These are phyloP conservation scores for Phenacoccus solenopsis DNA, from an alignment of 1,140 invertebrate genomes.

Conservation along the genomic window DNA sequence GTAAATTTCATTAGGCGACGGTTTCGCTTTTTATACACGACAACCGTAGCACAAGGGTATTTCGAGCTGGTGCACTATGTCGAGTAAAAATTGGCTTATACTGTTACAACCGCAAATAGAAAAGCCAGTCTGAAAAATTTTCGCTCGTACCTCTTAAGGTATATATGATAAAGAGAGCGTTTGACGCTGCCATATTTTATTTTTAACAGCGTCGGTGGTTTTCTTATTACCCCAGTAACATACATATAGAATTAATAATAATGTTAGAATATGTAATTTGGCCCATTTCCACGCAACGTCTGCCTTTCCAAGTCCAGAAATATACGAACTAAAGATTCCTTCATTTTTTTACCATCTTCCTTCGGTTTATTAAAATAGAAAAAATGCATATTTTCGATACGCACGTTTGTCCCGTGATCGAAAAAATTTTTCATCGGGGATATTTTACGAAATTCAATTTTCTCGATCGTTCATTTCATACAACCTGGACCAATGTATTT, in stretches of 20 bases:
- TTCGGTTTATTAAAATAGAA: neutral
- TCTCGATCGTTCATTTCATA: too few relatives aligned
- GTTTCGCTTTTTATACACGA: too few relatives aligned
- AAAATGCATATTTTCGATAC: too few relatives aligned
- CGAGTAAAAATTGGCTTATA: neutral
- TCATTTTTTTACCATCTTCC: too few relatives aligned
- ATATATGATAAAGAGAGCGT: neutral
- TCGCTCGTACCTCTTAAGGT: neutral
- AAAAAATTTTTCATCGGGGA: too few relatives aligned
- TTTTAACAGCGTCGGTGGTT: slow-evolving; percentile 6
- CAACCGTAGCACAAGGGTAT: too few relatives aligned
- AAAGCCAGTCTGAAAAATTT: neutral
- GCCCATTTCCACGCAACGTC: neutral
- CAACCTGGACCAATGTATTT: too few relatives aligned
- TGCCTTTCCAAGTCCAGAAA: slow-evolving; percentile 4
- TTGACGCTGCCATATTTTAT: slow-evolving; percentile 2
- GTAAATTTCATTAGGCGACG: too few relatives aligned
- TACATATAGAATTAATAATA: slow-evolving; percentile 13
- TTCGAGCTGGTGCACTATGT: too few relatives aligned
- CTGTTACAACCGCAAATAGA: neutral
- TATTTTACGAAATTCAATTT: too few relatives aligned
- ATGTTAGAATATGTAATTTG: slow-evolving; percentile 6
- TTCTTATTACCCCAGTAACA: slow-evolving; percentile 9
- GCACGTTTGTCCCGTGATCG: too few relatives aligned
- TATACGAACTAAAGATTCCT: neutral